Conservation (phyloP, 2,113 vertebrate species). For the Epinephelus fuscoguttatus region DNA sequence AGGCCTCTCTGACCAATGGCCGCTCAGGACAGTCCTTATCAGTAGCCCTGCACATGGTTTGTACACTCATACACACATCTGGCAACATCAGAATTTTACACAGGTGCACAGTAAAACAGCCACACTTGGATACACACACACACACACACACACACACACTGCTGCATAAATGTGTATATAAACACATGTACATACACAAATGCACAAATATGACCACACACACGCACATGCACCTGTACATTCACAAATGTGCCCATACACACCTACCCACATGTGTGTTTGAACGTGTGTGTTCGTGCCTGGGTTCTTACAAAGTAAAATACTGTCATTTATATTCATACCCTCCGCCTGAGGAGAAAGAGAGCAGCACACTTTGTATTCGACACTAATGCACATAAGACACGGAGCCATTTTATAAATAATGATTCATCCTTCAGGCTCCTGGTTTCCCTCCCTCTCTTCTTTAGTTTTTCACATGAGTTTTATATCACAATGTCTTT, state of each 20-base stretch:
- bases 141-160: neutral
- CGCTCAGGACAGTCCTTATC: constrained; percentile 37
- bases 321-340: constrained; percentile 70
- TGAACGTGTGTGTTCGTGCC: constrained; percentile 3
- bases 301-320: constrained; percentile 52
- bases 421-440: constrained; percentile 71
- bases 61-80: constrained; percentile 9
- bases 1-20: neutral
- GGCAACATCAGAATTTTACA: neutral
- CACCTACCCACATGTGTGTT: neutral
- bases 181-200: neutral
- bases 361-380: constrained; percentile 59
- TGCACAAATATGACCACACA: neutral
- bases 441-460: constrained; percentile 11
- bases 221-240: neutral
- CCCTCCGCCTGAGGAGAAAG: constrained; percentile 57
- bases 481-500: constrained; percentile 3
- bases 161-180: neutral
- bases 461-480: constrained; percentile 5
- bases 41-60: constrained; percentile 32
- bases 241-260: neutral
- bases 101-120: neutral
- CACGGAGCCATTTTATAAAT: constrained; percentile 73
- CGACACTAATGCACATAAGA: constrained; percentile 74
- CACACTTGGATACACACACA: neutral